Evolutionary conservation across 2,797 vertebrate species (phyloP).

Genomic region (Hyperoplus lanceolatus): DNA sequence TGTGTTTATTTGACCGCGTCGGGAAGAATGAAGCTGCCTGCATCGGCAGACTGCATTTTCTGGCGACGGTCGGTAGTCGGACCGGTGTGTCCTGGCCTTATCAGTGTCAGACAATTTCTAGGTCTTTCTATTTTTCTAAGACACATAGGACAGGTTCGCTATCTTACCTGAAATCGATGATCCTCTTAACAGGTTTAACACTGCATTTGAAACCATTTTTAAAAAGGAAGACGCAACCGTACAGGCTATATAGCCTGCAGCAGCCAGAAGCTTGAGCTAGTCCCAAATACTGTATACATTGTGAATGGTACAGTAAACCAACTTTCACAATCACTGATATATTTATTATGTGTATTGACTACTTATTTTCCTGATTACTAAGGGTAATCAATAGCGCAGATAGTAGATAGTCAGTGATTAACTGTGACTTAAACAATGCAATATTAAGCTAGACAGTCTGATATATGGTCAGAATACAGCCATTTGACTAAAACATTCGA

Average conservation of each 20-base stretch:
- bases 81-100: too few species aligned
- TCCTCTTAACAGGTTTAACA: too few species aligned
- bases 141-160: not conserved
- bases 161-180: not conserved
- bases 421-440: not conserved
- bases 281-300: not conserved
- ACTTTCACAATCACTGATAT: not conserved
- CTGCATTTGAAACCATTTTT: too few species aligned
- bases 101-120: not conserved
- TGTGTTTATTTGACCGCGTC: too few species aligned
- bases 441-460: conserved; percentile 7
- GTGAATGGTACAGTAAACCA: not conserved
- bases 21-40: too few species aligned
- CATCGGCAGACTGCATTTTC: too few species aligned
- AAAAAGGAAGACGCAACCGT: too few species aligned
- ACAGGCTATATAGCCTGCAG: too few species aligned
- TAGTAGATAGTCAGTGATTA: not conserved
- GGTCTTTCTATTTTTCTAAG: not conserved
- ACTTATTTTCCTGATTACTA: not conserved
- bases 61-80: too few species aligned
- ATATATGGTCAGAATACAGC: not conserved
- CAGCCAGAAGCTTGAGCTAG: too few species aligned
- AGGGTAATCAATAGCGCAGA: not conserved
- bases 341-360: not conserved
- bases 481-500: conserved; percentile 4